Evolutionary conservation across 2,888 invertebrate genomes (phyloP).

Genomic region (Boloria euphrosyne): DNA sequence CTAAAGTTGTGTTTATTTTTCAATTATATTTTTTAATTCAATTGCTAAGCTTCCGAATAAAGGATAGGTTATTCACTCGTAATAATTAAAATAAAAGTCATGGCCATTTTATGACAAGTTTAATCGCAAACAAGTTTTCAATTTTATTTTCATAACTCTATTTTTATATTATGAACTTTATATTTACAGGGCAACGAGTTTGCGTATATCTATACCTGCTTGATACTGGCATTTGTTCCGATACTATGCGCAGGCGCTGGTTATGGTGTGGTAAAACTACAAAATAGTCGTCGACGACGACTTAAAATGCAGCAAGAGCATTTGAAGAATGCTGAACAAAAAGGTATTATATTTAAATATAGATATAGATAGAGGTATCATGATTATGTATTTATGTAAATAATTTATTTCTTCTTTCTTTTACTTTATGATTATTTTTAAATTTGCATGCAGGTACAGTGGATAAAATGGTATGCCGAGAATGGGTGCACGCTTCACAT

Average conservation of each 20-base stretch:
- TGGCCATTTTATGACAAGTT: too few species aligned
- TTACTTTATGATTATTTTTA: too few species aligned
- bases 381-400: too few species aligned
- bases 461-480: slow-evolving; percentile 95
- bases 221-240: slow-evolving; percentile 95
- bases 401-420: too few species aligned
- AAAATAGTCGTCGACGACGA: slow-evolving; percentile 91
- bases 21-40: too few species aligned
- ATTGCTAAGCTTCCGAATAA: too few species aligned
- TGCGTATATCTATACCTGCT: slow-evolving; percentile 97
- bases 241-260: slow-evolving; percentile 95
- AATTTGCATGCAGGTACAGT: slow-evolving; percentile 83
- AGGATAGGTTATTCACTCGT: too few species aligned
- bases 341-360: slow-evolving; percentile 58
- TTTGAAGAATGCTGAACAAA: slow-evolving; percentile 73
- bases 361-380: not conserved
- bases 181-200: slow-evolving; percentile 92
- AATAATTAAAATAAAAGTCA: too few species aligned
- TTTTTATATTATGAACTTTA: too few species aligned
- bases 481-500: slow-evolving; percentile 96
- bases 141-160: too few species aligned
- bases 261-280: slow-evolving; percentile 95
- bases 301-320: slow-evolving; percentile 93
- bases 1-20: too few species aligned
- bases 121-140: too few species aligned